Base-by-base conservation (phyloP, 2,888 invertebrate species). In the Noctua fimbriata region DNA sequence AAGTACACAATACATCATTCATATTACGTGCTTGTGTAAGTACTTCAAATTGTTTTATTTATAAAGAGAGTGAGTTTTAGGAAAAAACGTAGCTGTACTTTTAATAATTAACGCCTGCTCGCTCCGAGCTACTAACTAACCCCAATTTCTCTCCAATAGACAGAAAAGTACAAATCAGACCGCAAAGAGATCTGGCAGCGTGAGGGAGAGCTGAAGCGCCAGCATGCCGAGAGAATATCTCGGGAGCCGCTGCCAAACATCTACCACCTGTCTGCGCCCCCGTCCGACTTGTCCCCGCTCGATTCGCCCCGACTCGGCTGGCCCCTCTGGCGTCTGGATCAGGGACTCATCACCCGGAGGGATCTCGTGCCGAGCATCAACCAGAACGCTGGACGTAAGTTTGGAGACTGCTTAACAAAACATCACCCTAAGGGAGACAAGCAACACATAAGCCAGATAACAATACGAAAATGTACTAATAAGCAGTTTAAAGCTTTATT, bases 161-260 rank as follows among this genome's bases (percentile, higher is more conserved):
- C 88, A 16, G 82, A 90, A 1, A 89, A 90, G 24, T 91, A 90
- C 73, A 87, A 90, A 10, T 28, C 84, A 5, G 90, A 92, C 49
- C 87, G 89, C 72, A 78, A 90, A 32, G 89, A 92, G 47, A 83
- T 93, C 18, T 89, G 89, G 82, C 44, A 79, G 1, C 86, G 76
- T 1, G 95, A 95, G 73, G 89, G 81, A 6, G 90, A 93, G 78
- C 73, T 96, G 60, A 92, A 92, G 71, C 86, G 88, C 7, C 88
- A 94, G 63, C 91, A 93, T 55, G 95, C 95, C 0, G 84, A 79
- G 44, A 89, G 92, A 9, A 83, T 94, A 0, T 88, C 94, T 0
- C 89, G 91, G 3, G 84, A 89, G 5, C 90, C 93, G 0, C 88
- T 90, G 6, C 92, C 92, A 0, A 94, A 95, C 78, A 89, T 93